Base-by-base conservation (phyloP, 2,113 vertebrate genomes). In the Morone saxatilis region DNA sequence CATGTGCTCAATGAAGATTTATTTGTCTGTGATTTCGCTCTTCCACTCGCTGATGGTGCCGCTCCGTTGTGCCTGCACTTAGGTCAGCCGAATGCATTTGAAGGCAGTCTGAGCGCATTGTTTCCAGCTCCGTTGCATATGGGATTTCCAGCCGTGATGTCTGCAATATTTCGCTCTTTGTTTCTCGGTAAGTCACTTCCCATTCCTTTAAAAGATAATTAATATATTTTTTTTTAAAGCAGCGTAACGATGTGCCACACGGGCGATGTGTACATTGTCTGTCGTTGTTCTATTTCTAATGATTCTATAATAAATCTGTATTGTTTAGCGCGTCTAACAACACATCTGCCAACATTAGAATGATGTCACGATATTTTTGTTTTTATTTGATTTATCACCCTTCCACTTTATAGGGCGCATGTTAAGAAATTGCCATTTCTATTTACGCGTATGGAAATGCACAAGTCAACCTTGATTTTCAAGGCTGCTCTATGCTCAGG, bases 141-240 rank as follows among this genome's bases (percentile, higher is more conserved):
- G 92, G 94, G 95, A 96, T 92, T 93, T 90, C 91, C 81, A 88
- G 94, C 92, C 93, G 92, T 81, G 92, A 96, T 96, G 96, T 93
- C 94, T 95, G 93, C 94, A 81, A 89, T 83, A 73, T 92, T 91
- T 80, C 85, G 86, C 80, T 94, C 92, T 91, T 95, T 95, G 93
- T 94, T 94, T 94, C 92, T 95, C 91, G 95, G 95, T 95, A 93
- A 95, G 95, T 94, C 90, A 86, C 83, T 90, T 86, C 84, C 67
- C 57, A 22, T 87, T 82, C 69, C 45, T 87, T 61, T 53, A 25
- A 36, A 76, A 75, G 19, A 57, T 1, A 22, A 20, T 38, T 14
- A 36, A 40, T 81, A 53, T 1, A 56, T 70, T 31, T 31, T 31
- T 31, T 31, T 31, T 31, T 3, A 31, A 31, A 31, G 31, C 31